Conservation (phyloP, 2,888 invertebrate genomes). For the Amphipyra berbera region DNA sequence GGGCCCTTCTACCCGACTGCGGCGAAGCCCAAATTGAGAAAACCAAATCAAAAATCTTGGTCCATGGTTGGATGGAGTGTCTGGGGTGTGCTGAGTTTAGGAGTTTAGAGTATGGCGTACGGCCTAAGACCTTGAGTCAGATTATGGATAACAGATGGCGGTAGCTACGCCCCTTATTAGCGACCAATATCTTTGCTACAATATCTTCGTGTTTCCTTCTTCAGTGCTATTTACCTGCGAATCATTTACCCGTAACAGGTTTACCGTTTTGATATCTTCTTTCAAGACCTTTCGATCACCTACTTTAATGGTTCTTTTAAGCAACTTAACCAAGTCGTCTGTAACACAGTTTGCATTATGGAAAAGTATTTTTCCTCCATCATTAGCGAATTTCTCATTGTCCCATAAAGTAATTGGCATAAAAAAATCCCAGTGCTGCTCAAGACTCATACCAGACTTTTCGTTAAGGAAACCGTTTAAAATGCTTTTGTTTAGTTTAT, state of each 20-base stretch:
- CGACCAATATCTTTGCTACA: too few relatives aligned
- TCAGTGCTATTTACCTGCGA: constrained; percentile 64
- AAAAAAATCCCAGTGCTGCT: constrained; percentile 78
- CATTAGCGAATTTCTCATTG: constrained; percentile 74
- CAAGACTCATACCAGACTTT: constrained; percentile 68
- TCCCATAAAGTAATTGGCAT: constrained; percentile 80
- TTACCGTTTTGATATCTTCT: constrained; percentile 68
- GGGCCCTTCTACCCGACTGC: too few relatives aligned
- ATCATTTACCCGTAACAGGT: constrained; percentile 76
- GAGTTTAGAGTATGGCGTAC: too few relatives aligned
- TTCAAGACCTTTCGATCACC: constrained; percentile 70
- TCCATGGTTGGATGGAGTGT: too few relatives aligned
- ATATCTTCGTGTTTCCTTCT: too few relatives aligned
- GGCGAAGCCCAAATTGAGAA: too few relatives aligned
- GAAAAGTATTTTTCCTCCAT: constrained; percentile 80
- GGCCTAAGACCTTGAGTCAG: too few relatives aligned
- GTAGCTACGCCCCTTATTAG: too few relatives aligned
- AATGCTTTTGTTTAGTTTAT: constrained; percentile 77
- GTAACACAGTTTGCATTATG: constrained; percentile 74
- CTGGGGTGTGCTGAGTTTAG: too few relatives aligned
- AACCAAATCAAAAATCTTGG: too few relatives aligned
- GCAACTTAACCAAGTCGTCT: constrained; percentile 72
- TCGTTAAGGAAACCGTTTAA: constrained; percentile 74
- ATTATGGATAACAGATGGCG: too few relatives aligned
- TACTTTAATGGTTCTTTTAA: constrained; percentile 70